phyloP scores from a whole-genome alignment of 2,797 vertebrate species.

The Peromyscus nudipes region DNA sequence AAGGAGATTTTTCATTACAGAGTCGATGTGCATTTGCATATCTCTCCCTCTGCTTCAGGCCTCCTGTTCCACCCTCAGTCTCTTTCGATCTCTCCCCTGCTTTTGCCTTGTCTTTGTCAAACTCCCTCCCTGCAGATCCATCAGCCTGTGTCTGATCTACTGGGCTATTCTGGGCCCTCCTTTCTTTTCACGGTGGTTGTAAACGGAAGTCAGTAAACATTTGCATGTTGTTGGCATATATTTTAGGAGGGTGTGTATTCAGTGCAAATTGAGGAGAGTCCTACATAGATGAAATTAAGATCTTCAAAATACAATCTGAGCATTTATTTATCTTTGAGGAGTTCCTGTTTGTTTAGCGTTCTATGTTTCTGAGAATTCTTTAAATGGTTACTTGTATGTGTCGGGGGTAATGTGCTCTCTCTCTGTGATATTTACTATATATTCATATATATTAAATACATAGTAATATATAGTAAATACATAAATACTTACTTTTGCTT shows the following conservation, averaged over 20 bases:
- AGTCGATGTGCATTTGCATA: slow-evolving; percentile 87
- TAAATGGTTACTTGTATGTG: slow-evolving; percentile 70
- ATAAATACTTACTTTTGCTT: slow-evolving; percentile 23
- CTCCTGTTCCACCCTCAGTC: not conserved
- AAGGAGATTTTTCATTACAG: slow-evolving; percentile 89
- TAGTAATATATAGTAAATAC: not conserved
- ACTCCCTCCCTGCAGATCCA: not conserved
- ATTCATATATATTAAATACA: not conserved
- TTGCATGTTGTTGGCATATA: slow-evolving; percentile 83
- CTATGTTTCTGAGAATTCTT: slow-evolving; percentile 68
- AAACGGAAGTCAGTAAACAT: slow-evolving; percentile 85
- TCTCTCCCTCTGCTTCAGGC: slow-evolving; percentile 62
- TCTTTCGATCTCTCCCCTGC: slow-evolving; percentile 34
- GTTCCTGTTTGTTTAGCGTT: slow-evolving; percentile 72
- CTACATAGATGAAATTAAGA: slow-evolving; percentile 77
- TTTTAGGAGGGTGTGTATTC: slow-evolving; percentile 82
- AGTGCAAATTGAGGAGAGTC: slow-evolving; percentile 63
- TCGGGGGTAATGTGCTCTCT: slow-evolving; percentile 5
- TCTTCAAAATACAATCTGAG: slow-evolving; percentile 73
- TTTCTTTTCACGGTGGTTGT: slow-evolving; percentile 69
- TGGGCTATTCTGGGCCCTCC: slow-evolving; percentile 73
- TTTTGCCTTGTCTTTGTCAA: slow-evolving; percentile 19
- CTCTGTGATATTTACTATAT: slow-evolving; percentile 6
- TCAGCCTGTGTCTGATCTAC: slow-evolving; percentile 70
- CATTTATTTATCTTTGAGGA: slow-evolving; percentile 67